phyloP scores from a whole-genome alignment of 1,140 invertebrate species.

The Macrobrachium nipponense region DNA sequence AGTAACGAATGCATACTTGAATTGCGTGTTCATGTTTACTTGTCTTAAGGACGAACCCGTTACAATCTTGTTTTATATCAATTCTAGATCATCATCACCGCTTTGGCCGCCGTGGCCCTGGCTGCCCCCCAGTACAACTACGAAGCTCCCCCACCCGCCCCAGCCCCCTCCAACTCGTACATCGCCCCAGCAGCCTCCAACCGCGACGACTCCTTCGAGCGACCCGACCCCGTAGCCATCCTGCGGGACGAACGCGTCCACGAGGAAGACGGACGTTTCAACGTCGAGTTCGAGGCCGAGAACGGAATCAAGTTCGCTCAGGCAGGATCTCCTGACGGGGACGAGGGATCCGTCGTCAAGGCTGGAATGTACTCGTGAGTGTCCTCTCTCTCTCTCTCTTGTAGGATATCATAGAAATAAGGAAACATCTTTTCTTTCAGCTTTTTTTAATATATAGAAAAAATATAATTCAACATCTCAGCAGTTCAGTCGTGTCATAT shows the following conservation, averaged over 20 bases:
- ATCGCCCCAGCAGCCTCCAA: background rate
- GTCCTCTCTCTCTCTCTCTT: too few relatives aligned
- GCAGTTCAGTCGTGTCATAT: too few relatives aligned
- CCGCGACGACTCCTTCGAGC: background rate
- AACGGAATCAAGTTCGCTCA: conserved; percentile 2
- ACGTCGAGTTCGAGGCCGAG: conserved; percentile 5
- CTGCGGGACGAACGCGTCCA: conserved; percentile 13
- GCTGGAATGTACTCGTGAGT: conserved; percentile 24
- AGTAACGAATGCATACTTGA: too few relatives aligned
- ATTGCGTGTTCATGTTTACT: too few relatives aligned
- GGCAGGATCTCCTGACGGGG: conserved; percentile 6
- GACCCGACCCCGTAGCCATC: conserved; percentile 1
- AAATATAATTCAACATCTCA: too few relatives aligned
- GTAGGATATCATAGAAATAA: background rate
- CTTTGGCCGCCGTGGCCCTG: conserved; percentile 7
- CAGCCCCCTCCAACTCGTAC: background rate
- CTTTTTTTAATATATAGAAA: background rate
- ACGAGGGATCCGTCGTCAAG: background rate
- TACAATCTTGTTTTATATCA: too few relatives aligned
- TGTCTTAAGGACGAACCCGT: too few relatives aligned
- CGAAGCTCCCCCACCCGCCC: background rate
- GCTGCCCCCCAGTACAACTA: conserved; percentile 18
- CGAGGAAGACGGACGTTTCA: conserved; percentile 10
- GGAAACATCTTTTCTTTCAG: background rate
- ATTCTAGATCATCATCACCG: background rate